These are phyloP conservation scores for Amphiprion percula DNA, from an alignment of 2,113 vertebrate species.

Conservation along the genomic window DNA sequence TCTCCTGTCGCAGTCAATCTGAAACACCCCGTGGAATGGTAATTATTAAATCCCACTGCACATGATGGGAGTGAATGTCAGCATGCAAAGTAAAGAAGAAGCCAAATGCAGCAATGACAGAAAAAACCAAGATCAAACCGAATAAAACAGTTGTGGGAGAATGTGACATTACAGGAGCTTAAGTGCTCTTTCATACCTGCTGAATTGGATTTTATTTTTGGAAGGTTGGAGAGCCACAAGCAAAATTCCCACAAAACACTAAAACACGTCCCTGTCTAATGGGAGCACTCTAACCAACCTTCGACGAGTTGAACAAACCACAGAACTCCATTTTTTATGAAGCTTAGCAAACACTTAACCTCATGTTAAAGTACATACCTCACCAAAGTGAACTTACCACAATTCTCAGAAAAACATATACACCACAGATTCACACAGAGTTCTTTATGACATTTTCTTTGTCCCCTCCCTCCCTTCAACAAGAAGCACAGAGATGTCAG, in stretches of 20 bases:
- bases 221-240: constrained; percentile 9
- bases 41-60: constrained; percentile 3
- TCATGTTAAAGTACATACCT: background rate
- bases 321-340: constrained; percentile 34
- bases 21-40: constrained; percentile 18
- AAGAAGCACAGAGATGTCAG: constrained; percentile 4
- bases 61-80: background rate
- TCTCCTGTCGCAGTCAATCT: constrained; percentile 64
- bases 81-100: background rate
- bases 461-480: background rate
- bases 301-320: constrained; percentile 7
- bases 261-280: constrained; percentile 7
- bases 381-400: background rate
- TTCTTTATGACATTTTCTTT: background rate
- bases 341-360: constrained; percentile 4
- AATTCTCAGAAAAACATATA: background rate
- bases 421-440: background rate
- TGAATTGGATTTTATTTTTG: background rate
- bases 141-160: background rate
- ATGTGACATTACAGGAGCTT: background rate
- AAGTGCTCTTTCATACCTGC: constrained; percentile 8
- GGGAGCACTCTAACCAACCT: constrained; percentile 1
- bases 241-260: constrained; percentile 26
- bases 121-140: background rate
- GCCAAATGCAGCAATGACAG: background rate